phyloP scores from a whole-genome alignment of 2,888 invertebrate species.

The Limnephilus lunatus region DNA sequence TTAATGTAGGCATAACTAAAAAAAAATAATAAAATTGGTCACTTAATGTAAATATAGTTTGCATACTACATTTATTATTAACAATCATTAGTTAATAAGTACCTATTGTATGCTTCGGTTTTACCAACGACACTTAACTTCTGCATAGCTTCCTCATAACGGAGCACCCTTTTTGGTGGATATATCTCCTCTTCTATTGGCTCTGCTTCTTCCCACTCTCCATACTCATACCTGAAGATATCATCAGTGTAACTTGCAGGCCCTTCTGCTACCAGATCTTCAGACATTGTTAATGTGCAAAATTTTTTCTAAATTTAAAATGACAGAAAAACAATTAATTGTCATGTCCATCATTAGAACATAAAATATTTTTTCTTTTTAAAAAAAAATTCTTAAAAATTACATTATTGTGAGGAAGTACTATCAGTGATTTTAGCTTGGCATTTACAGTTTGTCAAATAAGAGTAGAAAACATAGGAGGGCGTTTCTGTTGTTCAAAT shows the following conservation, averaged over 20 bases:
- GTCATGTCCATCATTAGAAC: not conserved
- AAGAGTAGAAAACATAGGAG: too few species aligned
- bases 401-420: not conserved
- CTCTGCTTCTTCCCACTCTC: conserved; percentile 29
- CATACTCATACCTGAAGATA: conserved; percentile 17
- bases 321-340: not conserved
- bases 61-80: not conserved
- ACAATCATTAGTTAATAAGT: not conserved
- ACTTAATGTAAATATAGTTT: not conserved
- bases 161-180: conserved; percentile 67
- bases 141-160: conserved; percentile 70
- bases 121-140: conserved; percentile 74
- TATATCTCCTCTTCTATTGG: conserved; percentile 24
- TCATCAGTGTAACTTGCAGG: not conserved
- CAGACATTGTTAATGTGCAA: not conserved
- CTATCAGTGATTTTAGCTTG: not conserved
- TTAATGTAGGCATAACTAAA: conserved; percentile 79
- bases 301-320: not conserved
- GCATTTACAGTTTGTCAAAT: too few species aligned
- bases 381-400: not conserved
- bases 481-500: too few species aligned
- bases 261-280: conserved; percentile 15
- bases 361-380: not conserved
- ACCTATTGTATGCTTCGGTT: conserved; percentile 75
- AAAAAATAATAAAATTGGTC: conserved; percentile 32